Evolutionary conservation across 2,888 invertebrate genomes (phyloP).

Genomic region (Agrochola macilenta): DNA sequence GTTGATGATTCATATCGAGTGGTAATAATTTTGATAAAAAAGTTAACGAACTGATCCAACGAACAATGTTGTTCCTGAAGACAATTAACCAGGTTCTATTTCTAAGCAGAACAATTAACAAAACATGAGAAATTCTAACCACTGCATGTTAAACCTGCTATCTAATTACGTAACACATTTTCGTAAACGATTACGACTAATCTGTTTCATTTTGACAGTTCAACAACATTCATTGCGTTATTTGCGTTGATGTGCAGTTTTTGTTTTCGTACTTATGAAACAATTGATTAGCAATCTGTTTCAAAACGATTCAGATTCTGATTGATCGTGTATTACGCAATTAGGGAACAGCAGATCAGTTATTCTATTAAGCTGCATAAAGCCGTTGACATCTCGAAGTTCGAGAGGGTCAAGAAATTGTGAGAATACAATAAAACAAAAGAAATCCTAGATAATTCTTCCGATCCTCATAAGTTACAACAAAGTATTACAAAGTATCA

Average conservation of each 20-base stretch:
- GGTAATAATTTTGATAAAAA: background rate
- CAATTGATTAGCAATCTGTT: too few species aligned
- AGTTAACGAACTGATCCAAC: background rate
- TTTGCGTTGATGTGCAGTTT: too few species aligned
- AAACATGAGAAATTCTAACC: background rate
- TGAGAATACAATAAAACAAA: conserved; percentile 14
- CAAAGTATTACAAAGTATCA: conserved; percentile 59
- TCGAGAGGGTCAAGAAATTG: background rate
- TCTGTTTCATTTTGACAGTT: too few species aligned
- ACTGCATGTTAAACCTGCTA: background rate
- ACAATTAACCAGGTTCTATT: background rate
- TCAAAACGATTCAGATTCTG: too few species aligned
- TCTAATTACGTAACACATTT: too few species aligned
- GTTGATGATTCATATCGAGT: background rate
- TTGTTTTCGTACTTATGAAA: too few species aligned
- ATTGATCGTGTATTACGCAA: too few species aligned
- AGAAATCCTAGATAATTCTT: conserved; percentile 22
- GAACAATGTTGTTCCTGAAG: background rate
- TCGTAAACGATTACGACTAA: too few species aligned
- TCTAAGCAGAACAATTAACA: background rate
- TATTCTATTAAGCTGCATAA: background rate
- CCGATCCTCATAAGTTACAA: conserved; percentile 22
- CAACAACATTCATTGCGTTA: too few species aligned
- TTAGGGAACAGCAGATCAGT: background rate
- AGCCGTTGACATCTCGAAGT: background rate